A percentile compares a stretch with the other conserved stretches of the same genome.
Conservation (phyloP, 2,113 vertebrate species). For the Pangasianodon gigas region DNA sequence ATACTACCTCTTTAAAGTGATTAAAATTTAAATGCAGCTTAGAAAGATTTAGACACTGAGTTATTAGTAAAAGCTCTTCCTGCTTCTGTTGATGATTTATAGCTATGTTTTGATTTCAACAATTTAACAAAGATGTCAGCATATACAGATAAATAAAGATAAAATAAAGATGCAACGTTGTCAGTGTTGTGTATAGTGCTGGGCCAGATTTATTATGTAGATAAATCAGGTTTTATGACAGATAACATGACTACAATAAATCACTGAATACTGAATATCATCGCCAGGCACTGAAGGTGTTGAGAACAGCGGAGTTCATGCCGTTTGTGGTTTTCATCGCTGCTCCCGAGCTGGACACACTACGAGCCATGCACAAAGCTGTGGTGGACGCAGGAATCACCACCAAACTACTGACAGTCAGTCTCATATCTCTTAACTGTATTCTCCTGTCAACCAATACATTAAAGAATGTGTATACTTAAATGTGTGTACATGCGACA, state of each 20-base stretch:
- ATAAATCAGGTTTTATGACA: not conserved
- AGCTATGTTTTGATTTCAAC: not conserved
- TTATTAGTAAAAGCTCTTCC: not conserved
- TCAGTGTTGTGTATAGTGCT: not conserved
- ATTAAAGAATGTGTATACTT: not conserved
- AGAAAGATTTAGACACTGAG: not conserved
- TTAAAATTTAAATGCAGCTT: not conserved
- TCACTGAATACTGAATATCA: conserved; percentile 1
- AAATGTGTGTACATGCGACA: not conserved
- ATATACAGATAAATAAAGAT: not conserved
- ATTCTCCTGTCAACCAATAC: not conserved
- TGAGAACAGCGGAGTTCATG: conserved; percentile 96
- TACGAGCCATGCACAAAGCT: conserved; percentile 96
- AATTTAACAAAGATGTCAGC: not conserved
- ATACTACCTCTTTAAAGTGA: not conserved
- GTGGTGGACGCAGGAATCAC: conserved; percentile 96
- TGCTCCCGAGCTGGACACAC: conserved; percentile 90
- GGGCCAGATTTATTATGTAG: not conserved
- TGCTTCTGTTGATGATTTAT: not conserved
- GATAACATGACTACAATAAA: not conserved
- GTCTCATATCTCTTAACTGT: conserved; percentile 44
- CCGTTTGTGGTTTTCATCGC: conserved; percentile 97
- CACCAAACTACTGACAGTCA: conserved; percentile 94
- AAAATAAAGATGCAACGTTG: not conserved
- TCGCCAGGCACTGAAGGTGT: conserved; percentile 88